Evolutionary conservation across 2,797 vertebrate species (phyloP), one percentile per base, ranked within the genome.

Genomic region (Cyprinodon diabolis): DNA sequence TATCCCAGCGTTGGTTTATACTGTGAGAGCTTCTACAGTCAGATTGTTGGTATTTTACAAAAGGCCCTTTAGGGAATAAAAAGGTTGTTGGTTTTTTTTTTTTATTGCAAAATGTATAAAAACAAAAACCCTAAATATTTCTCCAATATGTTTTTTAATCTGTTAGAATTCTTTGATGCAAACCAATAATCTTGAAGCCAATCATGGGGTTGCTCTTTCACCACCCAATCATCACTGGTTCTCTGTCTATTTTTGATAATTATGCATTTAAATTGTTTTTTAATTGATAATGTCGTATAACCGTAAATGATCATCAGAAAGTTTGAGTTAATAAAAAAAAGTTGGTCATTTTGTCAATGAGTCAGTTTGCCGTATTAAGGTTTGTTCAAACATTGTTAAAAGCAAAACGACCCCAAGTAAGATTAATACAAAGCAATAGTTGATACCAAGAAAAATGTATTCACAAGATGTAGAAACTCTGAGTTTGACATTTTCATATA

Each of bases 191-290:
- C 47, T 65, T 21, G 1, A 8, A 55, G 7, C 54, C 47, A 58
- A 8, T 37, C 23, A 8, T 21, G 47, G 35, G 52, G 40, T 8
- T 40, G 35, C 11, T 2, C n/a, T 40, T 8, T 52, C 52, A 10
- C n/a, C 15, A 35, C 6, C 21, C 25, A 47, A 1, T 6, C 57
- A 68, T 52, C 48, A 30, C 10, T 0, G n/a, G n/a, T 21, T 45
- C 48, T 56, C 15, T 52, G 51, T 66, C 37, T 67, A 3, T 47
- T 75, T 68, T 66, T 57, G 57, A 54, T 66, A 23, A 72, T 65
- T 78, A 68, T 73, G 75, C 35, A 48, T 69, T 70, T 40, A 57
- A 52, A 12, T 49, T 14, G 15, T 54, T 7, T 30, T 14, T 69
- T 19, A 35, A 37, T 68, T 37, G 52, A 9, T 65, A 37, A 69